Base-by-base conservation (phyloP, 2,113 vertebrate species). In the Xenus cinereus region DNA sequence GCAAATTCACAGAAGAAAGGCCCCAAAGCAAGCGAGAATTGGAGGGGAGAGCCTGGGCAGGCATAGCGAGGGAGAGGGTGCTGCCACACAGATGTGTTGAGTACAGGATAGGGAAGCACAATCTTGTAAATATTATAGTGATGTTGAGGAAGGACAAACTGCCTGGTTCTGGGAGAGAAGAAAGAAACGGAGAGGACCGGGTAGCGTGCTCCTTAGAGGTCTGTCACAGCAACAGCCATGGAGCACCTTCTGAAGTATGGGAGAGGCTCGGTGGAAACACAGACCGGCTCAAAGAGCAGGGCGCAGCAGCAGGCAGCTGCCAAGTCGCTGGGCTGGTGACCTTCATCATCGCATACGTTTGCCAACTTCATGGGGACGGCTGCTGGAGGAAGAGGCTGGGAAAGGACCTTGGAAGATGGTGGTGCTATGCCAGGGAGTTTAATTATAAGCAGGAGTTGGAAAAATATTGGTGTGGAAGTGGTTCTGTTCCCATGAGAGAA, bases 131-230 rank as follows among this genome's bases (percentile, higher is more conserved):
- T 22, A 32, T 33, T 26, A 43, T 27, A 4, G 10, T 43, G 9
- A 37, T 6, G 22, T 35, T 51, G 41, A 69, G 53, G 39, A 54
- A 74, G 21, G 27, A 21, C 32, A 48, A 87, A 56, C 7, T 37
- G 54, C 56, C 66, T 35, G 28, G 28, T 21, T 30, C 12, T 35
- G 57, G 18, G 41, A 50, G 63, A 20, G 23, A 21, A 45, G 15
- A 45, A 33, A 39, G 1, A 22, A 30, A 26, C 0, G 1, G 48
- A 67, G 41, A 48, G 46, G 27, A 32, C 5, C 1, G 3, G 4
- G 22, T 20, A 57, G 45, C 0, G 4, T 28, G 48, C 12, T 78
- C 43, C 28, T 28, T 24, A 18, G 64, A 2, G 7, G 4, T 12
- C 54, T 84, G 24, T 16, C 48, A 14, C 39, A 33, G 73, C 24